These are phyloP conservation scores for Malacoctenus gilli DNA, from an alignment of 2,797 vertebrate species.

Conservation along the genomic window DNA sequence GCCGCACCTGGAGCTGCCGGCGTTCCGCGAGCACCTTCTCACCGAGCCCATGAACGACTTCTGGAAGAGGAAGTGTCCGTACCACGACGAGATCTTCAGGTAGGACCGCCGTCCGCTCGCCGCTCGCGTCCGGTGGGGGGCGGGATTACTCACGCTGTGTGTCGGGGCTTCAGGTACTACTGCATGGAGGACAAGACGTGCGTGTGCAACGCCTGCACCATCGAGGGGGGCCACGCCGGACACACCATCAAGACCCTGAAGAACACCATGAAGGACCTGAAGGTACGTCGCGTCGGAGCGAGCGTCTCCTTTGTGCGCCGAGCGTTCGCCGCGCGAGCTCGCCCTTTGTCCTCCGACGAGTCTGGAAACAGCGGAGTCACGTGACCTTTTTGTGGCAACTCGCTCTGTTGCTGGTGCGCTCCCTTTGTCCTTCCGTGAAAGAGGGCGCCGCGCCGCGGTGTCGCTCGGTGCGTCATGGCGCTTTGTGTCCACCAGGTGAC, in stretches of 20 bases:
- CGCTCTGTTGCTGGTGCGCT: slow-evolving; percentile 28
- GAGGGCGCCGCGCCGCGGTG: too few relatives aligned
- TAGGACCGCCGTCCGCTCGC: too few relatives aligned
- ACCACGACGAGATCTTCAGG: slow-evolving; percentile 80
- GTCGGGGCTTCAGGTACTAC: slow-evolving; percentile 68
- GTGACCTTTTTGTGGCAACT: slow-evolving; percentile 15
- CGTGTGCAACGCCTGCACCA: slow-evolving; percentile 81
- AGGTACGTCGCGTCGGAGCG: too few relatives aligned
- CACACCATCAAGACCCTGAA: slow-evolving; percentile 81
- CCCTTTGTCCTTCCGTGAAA: slow-evolving; percentile 20
- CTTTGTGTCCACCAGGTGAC: slow-evolving; percentile 47
- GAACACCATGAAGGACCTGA: slow-evolving; percentile 78
- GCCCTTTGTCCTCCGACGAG: slow-evolving; percentile 35
- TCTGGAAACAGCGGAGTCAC: slow-evolving; percentile 54
- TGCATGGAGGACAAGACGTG: slow-evolving; percentile 77
- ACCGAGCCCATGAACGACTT: slow-evolving; percentile 76
- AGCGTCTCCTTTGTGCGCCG: neutral
- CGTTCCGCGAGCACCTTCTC: slow-evolving; percentile 79
- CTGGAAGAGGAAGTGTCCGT: slow-evolving; percentile 76
- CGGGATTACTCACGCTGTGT: too few relatives aligned
- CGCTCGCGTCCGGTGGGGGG: too few relatives aligned
- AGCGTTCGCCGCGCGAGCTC: slow-evolving; percentile 27
- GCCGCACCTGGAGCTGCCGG: slow-evolving; percentile 80
- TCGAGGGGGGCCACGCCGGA: slow-evolving; percentile 75
- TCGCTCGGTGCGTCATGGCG: too few relatives aligned